phyloP scores from a whole-genome alignment of 2,888 invertebrate species.

The Apeira syringaria region DNA sequence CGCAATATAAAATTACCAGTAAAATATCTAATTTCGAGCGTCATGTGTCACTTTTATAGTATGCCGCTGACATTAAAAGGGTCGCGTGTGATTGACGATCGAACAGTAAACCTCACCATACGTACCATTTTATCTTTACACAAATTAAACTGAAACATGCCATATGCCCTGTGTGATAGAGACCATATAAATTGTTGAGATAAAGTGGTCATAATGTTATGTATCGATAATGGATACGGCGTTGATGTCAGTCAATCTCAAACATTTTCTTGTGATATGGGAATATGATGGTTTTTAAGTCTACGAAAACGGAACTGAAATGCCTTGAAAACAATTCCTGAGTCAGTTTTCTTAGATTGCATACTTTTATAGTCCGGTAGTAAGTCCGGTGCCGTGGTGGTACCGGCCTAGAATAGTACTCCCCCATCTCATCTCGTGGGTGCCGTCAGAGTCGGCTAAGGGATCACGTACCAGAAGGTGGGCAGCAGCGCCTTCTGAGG shows the following conservation, averaged over 20 bases:
- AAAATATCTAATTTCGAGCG: slow-evolving; percentile 24
- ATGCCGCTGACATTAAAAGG: slow-evolving; percentile 56
- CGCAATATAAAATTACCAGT: slow-evolving; percentile 19
- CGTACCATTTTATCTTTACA: slow-evolving; percentile 4
- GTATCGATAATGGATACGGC: slow-evolving; percentile 27
- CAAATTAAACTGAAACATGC: slow-evolving; percentile 13
- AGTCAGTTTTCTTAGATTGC: too few relatives aligned
- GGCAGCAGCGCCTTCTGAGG: too few relatives aligned
- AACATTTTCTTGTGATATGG: slow-evolving; percentile 22
- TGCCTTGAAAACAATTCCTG: too few relatives aligned
- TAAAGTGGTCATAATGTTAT: slow-evolving; percentile 17
- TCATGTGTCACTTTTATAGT: slow-evolving; percentile 55
- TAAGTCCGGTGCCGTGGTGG: too few relatives aligned
- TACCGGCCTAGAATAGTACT: too few relatives aligned
- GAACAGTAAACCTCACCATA: slow-evolving; percentile 29
- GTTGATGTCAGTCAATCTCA: slow-evolving; percentile 30
- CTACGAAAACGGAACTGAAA: too few relatives aligned
- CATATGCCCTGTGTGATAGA: not conserved
- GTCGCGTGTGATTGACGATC: slow-evolving; percentile 53
- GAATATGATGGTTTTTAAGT: too few relatives aligned
- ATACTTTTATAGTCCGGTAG: too few relatives aligned
- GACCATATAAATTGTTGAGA: not conserved
- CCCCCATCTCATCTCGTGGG: too few relatives aligned
- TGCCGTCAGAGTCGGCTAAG: too few relatives aligned
- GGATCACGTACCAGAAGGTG: too few relatives aligned